Evolutionary conservation across 1,140 invertebrate species (phyloP).

Genomic region (Nasonia longicornis): DNA sequence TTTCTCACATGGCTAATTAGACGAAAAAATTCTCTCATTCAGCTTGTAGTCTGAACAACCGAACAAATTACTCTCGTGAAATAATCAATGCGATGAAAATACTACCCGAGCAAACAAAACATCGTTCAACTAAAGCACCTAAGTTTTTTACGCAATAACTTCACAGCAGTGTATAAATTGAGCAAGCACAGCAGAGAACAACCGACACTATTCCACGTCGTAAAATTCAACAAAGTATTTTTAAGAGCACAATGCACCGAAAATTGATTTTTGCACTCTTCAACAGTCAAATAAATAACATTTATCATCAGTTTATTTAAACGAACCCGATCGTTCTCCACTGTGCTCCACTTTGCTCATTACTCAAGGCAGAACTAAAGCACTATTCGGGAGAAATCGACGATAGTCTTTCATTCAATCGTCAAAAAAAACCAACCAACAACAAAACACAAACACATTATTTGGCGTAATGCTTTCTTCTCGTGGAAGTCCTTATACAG

Average conservation of each 20-base stretch:
- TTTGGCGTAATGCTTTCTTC: conserved; percentile 56
- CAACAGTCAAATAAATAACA: neutral
- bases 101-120: neutral
- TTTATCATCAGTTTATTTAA: neutral
- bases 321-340: too few species aligned
- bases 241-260: neutral
- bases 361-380: too few species aligned
- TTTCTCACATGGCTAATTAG: neutral
- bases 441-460: conserved; percentile 29
- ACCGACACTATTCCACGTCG: neutral
- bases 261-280: neutral
- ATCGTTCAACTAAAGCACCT: neutral
- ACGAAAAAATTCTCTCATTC: neutral
- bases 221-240: neutral
- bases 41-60: neutral
- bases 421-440: conserved; percentile 27
- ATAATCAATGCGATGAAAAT: neutral
- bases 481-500: conserved; percentile 54
- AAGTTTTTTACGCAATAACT: conserved; percentile 1
- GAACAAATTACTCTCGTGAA: neutral
- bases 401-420: neutral
- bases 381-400: too few species aligned
- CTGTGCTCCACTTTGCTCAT: too few species aligned
- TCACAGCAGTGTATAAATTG: neutral
- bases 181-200: neutral